Evolutionary conservation across 2,888 invertebrate species (phyloP).

Genomic region (Orchesella flavescens): DNA sequence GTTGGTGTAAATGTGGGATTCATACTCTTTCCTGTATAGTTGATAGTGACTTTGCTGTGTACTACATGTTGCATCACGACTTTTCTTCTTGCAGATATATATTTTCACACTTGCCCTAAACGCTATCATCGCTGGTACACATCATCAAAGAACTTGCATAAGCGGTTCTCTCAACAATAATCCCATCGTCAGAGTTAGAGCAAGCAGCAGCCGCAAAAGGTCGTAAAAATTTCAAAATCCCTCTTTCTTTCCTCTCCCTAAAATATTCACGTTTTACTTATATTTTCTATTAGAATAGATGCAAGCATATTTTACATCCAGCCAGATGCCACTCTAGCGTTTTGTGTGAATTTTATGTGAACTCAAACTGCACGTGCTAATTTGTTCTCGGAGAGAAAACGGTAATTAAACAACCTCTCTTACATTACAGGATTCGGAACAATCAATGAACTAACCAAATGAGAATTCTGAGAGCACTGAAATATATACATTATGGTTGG

Average conservation of each 20-base stretch:
- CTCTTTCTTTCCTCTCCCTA: slow-evolving; percentile 7
- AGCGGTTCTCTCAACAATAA: slow-evolving; percentile 20
- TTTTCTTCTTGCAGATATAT: background rate
- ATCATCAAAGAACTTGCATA: background rate
- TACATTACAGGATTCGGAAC: background rate
- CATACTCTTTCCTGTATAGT: background rate
- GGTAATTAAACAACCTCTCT: background rate
- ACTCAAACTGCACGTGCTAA: slow-evolving; percentile 43
- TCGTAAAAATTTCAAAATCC: slow-evolving; percentile 52
- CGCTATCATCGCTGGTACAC: background rate
- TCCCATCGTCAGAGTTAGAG: slow-evolving; percentile 5
- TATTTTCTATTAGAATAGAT: background rate
- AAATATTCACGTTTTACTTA: background rate
- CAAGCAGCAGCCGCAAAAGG: background rate
- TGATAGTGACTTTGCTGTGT: too few species aligned
- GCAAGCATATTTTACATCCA: background rate
- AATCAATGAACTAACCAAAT: too few species aligned
- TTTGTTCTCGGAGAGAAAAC: slow-evolving; percentile 17
- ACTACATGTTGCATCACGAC: background rate
- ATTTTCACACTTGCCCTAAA: slow-evolving; percentile 22
- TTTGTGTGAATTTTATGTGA: slow-evolving; percentile 24
- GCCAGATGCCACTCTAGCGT: background rate
- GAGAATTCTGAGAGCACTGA: too few species aligned
- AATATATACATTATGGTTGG: too few species aligned
- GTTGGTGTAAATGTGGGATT: background rate